Evolutionary conservation across 2,888 invertebrate genomes (phyloP).

Genomic region (Polymixis flavicincta): DNA sequence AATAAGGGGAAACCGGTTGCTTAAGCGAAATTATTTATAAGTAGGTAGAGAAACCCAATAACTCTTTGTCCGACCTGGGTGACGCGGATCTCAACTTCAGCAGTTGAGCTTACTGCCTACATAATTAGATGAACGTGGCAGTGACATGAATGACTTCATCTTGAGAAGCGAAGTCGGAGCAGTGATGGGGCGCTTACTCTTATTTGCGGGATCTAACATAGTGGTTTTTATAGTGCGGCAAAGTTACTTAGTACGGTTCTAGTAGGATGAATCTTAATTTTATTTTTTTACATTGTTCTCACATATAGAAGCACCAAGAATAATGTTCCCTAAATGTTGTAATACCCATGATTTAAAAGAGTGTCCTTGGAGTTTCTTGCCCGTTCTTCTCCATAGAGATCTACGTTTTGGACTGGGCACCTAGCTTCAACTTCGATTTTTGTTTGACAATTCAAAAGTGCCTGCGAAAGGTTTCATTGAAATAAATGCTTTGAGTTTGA

Average conservation of each 20-base stretch:
- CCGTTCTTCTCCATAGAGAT: too few relatives aligned
- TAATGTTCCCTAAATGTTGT: too few relatives aligned
- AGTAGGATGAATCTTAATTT: too few relatives aligned
- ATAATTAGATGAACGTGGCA: background rate
- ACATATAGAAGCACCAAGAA: too few relatives aligned
- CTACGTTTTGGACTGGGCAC: too few relatives aligned
- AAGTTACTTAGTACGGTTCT: background rate
- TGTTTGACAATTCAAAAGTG: too few relatives aligned
- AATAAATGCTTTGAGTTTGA: too few relatives aligned
- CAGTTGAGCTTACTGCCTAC: background rate
- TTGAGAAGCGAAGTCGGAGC: background rate
- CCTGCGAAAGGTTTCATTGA: too few relatives aligned
- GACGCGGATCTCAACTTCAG: background rate
- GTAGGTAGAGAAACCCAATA: background rate
- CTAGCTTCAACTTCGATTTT: too few relatives aligned
- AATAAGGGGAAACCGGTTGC: background rate
- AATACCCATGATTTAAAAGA: too few relatives aligned
- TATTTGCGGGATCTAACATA: background rate
- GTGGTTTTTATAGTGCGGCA: background rate
- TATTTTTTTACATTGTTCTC: too few relatives aligned
- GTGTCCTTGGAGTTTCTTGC: too few relatives aligned
- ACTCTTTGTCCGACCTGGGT: background rate
- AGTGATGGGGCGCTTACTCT: background rate
- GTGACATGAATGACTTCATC: background rate
- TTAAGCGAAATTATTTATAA: background rate